Evolutionary conservation across 2,797 vertebrate species (phyloP).

Genomic region (Erpetoichthys calabaricus): DNA sequence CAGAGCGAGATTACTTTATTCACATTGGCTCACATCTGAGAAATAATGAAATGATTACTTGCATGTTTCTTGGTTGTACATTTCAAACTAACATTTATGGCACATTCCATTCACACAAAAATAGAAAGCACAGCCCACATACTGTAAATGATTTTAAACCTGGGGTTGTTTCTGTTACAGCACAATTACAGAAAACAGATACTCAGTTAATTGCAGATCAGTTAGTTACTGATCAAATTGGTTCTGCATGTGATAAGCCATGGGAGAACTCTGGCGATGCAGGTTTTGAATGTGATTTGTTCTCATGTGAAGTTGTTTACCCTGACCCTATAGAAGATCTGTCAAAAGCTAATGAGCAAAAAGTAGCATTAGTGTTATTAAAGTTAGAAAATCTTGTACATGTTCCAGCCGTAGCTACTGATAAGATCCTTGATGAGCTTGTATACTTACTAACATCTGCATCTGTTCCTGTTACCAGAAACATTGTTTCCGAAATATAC

Average conservation of each 20-base stretch:
- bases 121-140: constrained; percentile 18
- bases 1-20: constrained; percentile 17
- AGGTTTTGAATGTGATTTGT: background rate
- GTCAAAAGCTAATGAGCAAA: constrained; percentile 15
- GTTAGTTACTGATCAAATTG: too few relatives aligned
- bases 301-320: too few relatives aligned
- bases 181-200: constrained; percentile 12
- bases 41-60: constrained; percentile 15
- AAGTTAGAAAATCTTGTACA: constrained; percentile 20
- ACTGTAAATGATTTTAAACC: constrained; percentile 18
- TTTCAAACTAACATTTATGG: constrained; percentile 19
- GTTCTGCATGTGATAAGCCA: too few relatives aligned
- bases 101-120: constrained; percentile 19
- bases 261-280: constrained; percentile 1
- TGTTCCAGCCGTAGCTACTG: constrained; percentile 12
- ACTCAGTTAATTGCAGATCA: background rate
- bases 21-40: constrained; percentile 18
- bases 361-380: constrained; percentile 13
- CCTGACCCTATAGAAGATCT: constrained; percentile 5
- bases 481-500: constrained; percentile 12
- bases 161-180: constrained; percentile 7
- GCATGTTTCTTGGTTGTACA: constrained; percentile 17
- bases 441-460: constrained; percentile 13
- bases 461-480: constrained; percentile 15
- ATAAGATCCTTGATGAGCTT: constrained; percentile 18